Percentiles rank a stretch among this genome's conserved stretches.
Evolutionary conservation across 2,888 invertebrate species (phyloP).

Genomic region (Parnassius orleans): DNA sequence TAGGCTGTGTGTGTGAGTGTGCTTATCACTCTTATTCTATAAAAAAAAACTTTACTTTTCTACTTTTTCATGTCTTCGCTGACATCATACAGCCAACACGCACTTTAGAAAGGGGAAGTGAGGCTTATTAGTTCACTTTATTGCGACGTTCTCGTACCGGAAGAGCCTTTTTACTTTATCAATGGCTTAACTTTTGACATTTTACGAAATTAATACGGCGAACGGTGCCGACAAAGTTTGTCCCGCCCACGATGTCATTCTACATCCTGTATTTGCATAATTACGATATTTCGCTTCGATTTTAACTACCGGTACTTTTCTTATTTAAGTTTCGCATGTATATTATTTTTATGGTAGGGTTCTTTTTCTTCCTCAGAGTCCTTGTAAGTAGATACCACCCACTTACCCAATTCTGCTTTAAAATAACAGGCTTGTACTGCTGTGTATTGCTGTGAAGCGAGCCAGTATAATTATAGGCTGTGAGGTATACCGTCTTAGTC

Average conservation of each 20-base stretch:
- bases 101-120: neutral
- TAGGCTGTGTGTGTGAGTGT: too few species aligned
- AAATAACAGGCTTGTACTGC: too few species aligned
- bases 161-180: slow-evolving; percentile 6
- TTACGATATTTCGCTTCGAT: neutral
- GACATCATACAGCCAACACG: too few species aligned
- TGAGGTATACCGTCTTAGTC: too few species aligned
- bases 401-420: too few species aligned
- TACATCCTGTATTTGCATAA: neutral
- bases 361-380: too few species aligned
- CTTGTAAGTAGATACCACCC: too few species aligned
- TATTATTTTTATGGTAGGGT: slow-evolving; percentile 1
- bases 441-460: too few species aligned
- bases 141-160: neutral
- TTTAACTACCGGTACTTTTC: slow-evolving; percentile 12
- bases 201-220: slow-evolving; percentile 1
- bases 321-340: slow-evolving; percentile 6
- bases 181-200: slow-evolving; percentile 16
- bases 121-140: neutral
- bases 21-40: too few species aligned
- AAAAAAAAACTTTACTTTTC: too few species aligned
- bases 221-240: neutral
- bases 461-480: too few species aligned
- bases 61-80: too few species aligned
- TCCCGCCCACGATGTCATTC: neutral